These are phyloP conservation scores for Manis pentadactyla DNA, from an alignment of 2,797 vertebrate species.

Conservation along the genomic window DNA sequence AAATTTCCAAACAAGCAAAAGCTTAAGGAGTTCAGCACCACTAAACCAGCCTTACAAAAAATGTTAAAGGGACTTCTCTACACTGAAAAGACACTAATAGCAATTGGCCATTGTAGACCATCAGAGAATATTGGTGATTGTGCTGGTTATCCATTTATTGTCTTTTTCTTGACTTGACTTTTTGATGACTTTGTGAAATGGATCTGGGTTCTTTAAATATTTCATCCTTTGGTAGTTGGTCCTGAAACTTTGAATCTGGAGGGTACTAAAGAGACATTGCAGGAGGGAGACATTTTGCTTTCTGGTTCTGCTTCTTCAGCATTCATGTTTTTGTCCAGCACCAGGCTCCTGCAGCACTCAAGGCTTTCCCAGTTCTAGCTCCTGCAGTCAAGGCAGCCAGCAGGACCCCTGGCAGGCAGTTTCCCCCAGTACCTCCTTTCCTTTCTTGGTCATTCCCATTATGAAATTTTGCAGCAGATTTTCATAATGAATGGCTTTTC, in stretches of 20 bases:
- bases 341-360: not conserved
- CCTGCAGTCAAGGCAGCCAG: not conserved
- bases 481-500: not conserved
- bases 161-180: no score
- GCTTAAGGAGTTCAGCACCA: no score
- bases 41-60: no score
- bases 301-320: not conserved
- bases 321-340: not conserved
- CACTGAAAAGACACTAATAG: no score
- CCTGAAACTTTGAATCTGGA: not conserved
- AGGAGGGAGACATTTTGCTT: not conserved
- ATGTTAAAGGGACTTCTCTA: no score
- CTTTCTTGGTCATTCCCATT: fast-evolving
- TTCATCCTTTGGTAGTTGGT: not conserved
- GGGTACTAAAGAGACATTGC: no score
- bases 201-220: not conserved
- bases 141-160: not conserved
- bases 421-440: not conserved
- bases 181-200: not conserved
- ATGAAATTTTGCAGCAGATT: no score
- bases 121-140: no score
- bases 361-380: not conserved
- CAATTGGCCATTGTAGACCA: not conserved
- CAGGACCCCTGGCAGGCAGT: no score
- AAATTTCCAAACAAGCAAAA: no score